These are phyloP conservation scores for Sebastes vulpes DNA, from an alignment of 2,797 vertebrate genomes.

Conservation along the genomic window DNA sequence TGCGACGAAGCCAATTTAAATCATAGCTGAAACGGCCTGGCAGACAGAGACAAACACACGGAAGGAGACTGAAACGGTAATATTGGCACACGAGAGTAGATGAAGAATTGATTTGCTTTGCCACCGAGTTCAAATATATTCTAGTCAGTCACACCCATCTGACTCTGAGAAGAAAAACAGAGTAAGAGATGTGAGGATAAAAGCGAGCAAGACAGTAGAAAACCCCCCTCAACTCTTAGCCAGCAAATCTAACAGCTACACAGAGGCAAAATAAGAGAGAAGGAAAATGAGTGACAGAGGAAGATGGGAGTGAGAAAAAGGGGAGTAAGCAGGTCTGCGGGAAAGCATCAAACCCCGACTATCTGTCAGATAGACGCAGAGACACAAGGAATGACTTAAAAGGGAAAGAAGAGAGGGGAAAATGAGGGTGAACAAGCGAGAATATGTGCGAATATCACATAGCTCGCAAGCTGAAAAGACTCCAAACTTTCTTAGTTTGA, in stretches of 20 bases:
- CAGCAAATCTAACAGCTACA: constrained; percentile 1
- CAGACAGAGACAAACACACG: neutral
- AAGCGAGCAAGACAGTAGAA: constrained; percentile 16
- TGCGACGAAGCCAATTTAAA: constrained; percentile 3
- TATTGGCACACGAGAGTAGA: constrained; percentile 14
- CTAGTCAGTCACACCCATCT: constrained; percentile 1
- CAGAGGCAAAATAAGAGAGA: neutral
- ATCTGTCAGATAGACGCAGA: constrained; percentile 11
- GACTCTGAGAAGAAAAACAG: neutral
- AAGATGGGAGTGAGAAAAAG: constrained; percentile 21
- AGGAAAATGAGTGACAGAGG: constrained; percentile 29
- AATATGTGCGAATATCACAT: constrained; percentile 14
- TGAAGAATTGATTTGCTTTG: constrained; percentile 22
- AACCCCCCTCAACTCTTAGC: neutral
- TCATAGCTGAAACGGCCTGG: neutral
- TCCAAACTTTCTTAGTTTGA: constrained; percentile 21
- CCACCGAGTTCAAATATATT: constrained; percentile 30
- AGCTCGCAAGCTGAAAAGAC: neutral
- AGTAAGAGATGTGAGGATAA: neutral
- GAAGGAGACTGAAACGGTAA: neutral
- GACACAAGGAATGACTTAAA: constrained; percentile 23
- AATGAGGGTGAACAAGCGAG: constrained; percentile 30
- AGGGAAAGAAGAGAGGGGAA: constrained; percentile 15
- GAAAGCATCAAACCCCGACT: constrained; percentile 25
- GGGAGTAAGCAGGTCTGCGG: constrained; percentile 24